A percentile compares a stretch with the other conserved stretches of the same genome.
These are phyloP conservation scores for Sinonovacula constricta DNA, from an alignment of 1,140 invertebrate genomes.

Conservation along the genomic window DNA sequence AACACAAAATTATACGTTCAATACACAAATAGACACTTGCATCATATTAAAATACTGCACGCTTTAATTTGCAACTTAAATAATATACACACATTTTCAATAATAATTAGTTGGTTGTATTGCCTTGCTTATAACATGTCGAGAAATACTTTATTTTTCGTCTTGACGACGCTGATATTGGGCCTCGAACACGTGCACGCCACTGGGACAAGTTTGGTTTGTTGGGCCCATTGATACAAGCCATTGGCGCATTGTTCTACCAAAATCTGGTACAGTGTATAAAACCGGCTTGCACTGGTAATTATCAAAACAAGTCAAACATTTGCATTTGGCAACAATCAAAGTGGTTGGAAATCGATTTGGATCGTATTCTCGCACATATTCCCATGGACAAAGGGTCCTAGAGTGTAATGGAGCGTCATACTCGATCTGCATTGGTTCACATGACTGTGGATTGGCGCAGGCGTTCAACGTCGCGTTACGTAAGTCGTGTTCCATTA, in stretches of 20 bases:
- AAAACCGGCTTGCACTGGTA: conserved; percentile 43
- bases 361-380: conserved; percentile 22
- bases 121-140: no score
- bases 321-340: conserved; percentile 39
- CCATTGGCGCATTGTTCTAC: conserved; percentile 22
- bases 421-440: background rate
- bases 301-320: conserved; percentile 25
- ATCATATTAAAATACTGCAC: no score
- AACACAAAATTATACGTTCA: no score
- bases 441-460: conserved; percentile 12
- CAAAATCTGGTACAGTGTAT: conserved; percentile 38
- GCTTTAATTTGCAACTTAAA: no score
- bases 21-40: no score
- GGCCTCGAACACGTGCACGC: conserved; percentile 39
- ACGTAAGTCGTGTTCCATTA: conserved; percentile 2
- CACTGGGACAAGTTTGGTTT: conserved; percentile 29
- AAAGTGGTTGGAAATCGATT: conserved; percentile 35
- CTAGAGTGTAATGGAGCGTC: conserved; percentile 24
- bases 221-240: conserved; percentile 16
- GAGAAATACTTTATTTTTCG: no score
- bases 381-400: conserved; percentile 45
- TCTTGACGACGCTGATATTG: background rate
- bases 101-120: no score
- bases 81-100: no score
- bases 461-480: conserved; percentile 36